Conservation (phyloP, 2,888 invertebrate species). For the Doris montereyensis region DNA sequence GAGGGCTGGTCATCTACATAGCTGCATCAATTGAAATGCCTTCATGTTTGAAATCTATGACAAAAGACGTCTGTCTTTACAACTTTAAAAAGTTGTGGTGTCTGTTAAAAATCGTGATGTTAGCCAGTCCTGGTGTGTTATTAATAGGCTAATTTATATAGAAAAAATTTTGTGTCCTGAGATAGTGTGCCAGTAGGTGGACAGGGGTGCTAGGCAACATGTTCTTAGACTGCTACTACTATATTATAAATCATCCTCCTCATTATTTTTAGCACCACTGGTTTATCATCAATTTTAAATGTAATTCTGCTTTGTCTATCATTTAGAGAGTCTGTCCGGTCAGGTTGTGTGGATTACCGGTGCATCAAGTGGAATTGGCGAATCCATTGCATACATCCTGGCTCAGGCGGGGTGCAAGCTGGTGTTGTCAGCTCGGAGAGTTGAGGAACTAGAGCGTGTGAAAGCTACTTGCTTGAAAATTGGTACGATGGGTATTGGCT, state of each 20-base stretch:
- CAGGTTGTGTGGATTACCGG: constrained; percentile 89
- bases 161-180: too few relatives aligned
- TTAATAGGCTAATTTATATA: too few relatives aligned
- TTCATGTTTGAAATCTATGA: too few relatives aligned
- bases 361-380: constrained; percentile 88
- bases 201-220: too few relatives aligned
- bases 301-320: constrained; percentile 55
- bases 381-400: constrained; percentile 79
- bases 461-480: constrained; percentile 40
- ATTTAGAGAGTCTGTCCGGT: constrained; percentile 76
- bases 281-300: neutral
- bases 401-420: constrained; percentile 57
- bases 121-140: too few relatives aligned
- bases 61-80: too few relatives aligned
- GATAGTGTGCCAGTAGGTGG: too few relatives aligned
- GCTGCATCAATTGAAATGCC: too few relatives aligned
- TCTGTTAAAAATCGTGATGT: too few relatives aligned
- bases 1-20: too few relatives aligned
- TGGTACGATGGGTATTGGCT: neutral
- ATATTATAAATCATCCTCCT: neutral
- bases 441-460: constrained; percentile 56
- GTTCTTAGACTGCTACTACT: too few relatives aligned
- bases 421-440: constrained; percentile 57
- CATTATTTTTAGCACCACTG: neutral
- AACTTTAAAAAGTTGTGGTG: too few relatives aligned